Evolutionary conservation across 1,140 invertebrate species (phyloP), one percentile per base, ranked within the genome.

Genomic region (Cryptotermes secundus): DNA sequence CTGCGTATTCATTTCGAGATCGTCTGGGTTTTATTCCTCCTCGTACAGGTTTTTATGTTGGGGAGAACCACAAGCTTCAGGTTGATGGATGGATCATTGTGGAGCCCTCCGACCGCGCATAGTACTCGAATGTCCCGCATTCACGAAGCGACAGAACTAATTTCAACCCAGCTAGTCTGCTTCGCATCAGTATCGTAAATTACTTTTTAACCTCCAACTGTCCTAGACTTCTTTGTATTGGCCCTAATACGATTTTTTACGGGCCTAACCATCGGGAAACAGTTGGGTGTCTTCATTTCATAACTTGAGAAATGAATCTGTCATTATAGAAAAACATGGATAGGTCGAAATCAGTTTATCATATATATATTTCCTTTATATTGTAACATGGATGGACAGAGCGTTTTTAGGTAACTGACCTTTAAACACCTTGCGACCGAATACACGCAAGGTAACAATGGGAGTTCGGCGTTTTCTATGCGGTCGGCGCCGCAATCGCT

Each of bases 31-130:
- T 72, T 72, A 31, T 31, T 72, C n/a, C 9, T n/a, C 0, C 59
- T 31, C 59, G 7, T 72, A 31, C 31, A 72, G 31, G 26, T 72
- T 72, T 72, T 72, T 72, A 72, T 72, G 59, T 72, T 72, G 59
- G 59, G 31, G 26, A 31, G 59, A 72, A 72, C 59, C 59, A 31
- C 59, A 72, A 31, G 14, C 59, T n/a, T 31, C 59, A n/a, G 26
- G 59, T 72, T 72, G 59, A 72, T 72, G 59, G 59, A 72, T 72
- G 59, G n/a, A 26, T 72, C 59, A 31, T 72, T 72, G 59, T 31
- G 59, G 1, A 31, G n/a, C 45, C 14, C 45, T 49, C 45, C 45
- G 16, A 49, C 45, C 45, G 45, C 59, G 59, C 26, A 16, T n/a
- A 72, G 26, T 72, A 72, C 59, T 72, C 59, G 14, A 72, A 31